Evolutionary conservation across 30 jellyfish, hydroid and myxozoan genomes (phyloP), one percentile per base, ranked within the genome.

Genomic region (Rhopilema esculentum): DNA sequence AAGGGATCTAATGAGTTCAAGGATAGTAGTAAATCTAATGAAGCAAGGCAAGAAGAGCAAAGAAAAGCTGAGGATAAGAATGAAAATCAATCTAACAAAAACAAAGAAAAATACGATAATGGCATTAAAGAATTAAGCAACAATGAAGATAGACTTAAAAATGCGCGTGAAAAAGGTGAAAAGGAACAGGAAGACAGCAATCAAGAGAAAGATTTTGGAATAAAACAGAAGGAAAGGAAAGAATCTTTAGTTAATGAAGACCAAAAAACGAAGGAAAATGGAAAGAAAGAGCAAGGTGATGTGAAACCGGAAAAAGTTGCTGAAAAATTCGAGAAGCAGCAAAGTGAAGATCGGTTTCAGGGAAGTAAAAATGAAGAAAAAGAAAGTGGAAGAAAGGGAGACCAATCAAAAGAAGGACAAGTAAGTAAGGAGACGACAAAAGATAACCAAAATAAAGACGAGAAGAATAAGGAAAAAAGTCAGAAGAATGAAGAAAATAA

Each of bases 141-240:
- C 9, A 40, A 40, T 6, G 57, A 40, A 12, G 57, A 40, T 2
- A 12, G 57, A 40, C 12, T 40, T 12, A 40, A 40, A 12, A 40
- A 40, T 40, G 57, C 6, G 12, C 6, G 57, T 0, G 67, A 69
- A 66, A 20, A 20, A 50, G 29, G 1, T 9, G 29, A 69, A 20
- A 84, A 84, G 33, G 27, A 84, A n/a, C 79, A 84, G 80, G 16
- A 24, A 73, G 49, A 69, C 21, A 72, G 49, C 17, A 20, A 82
- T 15, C 50, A 68, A 82, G 29, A 52, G 16, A 28, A 62, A 9
- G 53, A n/a, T 16, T 20, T 20, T 67, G 48, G 78, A 67, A 6
- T 0, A 16, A 24, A 24, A 24, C 29, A 67, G 29, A 32, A 26
- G 9, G 9, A 15, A 9, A 48, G 32, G 2, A 26, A 32, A 67